These are phyloP conservation scores for Lasioglossum marginatum DNA, from an alignment of 2,888 invertebrate genomes.

Conservation along the genomic window DNA sequence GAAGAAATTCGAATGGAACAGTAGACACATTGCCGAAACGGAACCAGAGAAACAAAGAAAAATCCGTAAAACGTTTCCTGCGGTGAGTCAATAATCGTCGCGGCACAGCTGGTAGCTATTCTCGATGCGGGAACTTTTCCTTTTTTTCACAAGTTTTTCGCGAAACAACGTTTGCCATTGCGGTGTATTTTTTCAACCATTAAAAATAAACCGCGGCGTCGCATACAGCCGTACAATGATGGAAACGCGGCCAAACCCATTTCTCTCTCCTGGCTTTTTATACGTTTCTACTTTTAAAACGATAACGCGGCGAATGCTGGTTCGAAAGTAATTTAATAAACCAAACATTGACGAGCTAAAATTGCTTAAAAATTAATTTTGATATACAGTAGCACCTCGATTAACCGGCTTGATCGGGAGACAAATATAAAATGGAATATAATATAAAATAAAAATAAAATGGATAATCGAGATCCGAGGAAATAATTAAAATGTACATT, in stretches of 20 bases:
- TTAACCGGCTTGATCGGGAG: no score
- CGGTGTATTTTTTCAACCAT: constrained; percentile 11
- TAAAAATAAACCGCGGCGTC: constrained; percentile 28
- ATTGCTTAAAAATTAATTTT: background rate
- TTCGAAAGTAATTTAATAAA: background rate
- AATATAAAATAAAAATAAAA: no score
- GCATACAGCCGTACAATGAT: background rate
- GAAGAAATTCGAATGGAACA: background rate
- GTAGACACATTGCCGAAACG: background rate
- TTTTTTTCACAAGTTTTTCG: background rate
- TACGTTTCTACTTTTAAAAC: background rate
- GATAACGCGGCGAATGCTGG: background rate
- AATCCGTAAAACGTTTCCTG: background rate
- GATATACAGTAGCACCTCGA: no score
- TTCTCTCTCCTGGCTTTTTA: background rate
- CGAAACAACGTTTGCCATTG: constrained; percentile 30
- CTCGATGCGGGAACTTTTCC: background rate
- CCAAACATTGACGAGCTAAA: background rate
- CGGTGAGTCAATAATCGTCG: background rate
- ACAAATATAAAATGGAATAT: no score
- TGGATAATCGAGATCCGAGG: no score
- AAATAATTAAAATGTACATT: no score
- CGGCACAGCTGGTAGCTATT: constrained; percentile 6
- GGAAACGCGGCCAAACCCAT: background rate
- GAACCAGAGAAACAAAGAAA: background rate